Evolutionary conservation across 1,140 invertebrate genomes (phyloP), one percentile per base, ranked within the genome.

Genomic region (Sycobia sp.): DNA sequence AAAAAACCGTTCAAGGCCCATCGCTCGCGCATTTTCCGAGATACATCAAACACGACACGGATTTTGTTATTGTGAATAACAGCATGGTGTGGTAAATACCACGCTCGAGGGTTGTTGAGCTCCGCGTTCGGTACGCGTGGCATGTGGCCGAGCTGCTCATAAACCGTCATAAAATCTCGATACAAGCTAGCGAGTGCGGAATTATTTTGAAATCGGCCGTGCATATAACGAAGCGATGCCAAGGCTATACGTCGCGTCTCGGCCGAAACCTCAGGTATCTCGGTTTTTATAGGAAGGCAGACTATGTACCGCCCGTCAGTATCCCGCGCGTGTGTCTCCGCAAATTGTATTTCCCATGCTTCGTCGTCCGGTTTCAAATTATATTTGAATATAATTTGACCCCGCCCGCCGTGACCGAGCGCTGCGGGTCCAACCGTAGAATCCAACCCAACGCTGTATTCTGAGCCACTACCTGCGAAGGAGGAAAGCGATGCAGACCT

Each of bases 101-200:
- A 64, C 5, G 54, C 20, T 9, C n/a, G 7, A 4, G 36, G 36
- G 4, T 53, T 51, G 11, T 57, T 1, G 14, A 50, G 32, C 10
- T 64, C 46, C 13, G 0, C 20, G 0, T 14, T 0, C 4, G 44
- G 54, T 13, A 58, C 38, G 16, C 22, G 16, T 23, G 9, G 18
- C 55, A 58, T 64, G 32, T 64, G 62, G 13, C 62, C 62, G 1
- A n/a, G n/a, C n/a, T n/a, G n/a, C n/a, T n/a, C n/a, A n/a, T n/a
- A n/a, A n/a, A n/a, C n/a, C n/a, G n/a, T 3, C 59, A 62, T 62
- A 23, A 62, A 62, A 20, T 53, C 50, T 5, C 16, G 27, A 34
- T 62, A 62, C 7, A 20, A 16, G 3, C 1, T 4, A 9, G 46
- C 32, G 10, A 51, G 25, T 8, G 29, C 18, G 4, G 36, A 9